A percentile compares a stretch with the other conserved stretches of the same genome.
Evolutionary conservation across 2,888 invertebrate species (phyloP).

Genomic region (Pollenia labialis): DNA sequence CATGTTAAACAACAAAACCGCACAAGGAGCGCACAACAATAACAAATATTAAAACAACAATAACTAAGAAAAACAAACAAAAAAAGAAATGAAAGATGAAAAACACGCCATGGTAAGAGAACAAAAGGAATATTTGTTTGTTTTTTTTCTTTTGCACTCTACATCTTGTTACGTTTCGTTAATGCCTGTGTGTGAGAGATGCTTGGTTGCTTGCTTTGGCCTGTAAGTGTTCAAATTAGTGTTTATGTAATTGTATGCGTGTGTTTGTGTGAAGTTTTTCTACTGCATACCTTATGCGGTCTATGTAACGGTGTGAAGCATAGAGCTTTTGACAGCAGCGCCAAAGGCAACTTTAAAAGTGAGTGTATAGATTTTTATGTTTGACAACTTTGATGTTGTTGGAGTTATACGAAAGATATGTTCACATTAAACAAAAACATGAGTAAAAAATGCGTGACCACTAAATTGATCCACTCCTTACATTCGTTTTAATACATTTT

Average conservation of each 20-base stretch:
- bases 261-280: constrained; percentile 21
- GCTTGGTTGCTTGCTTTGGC: constrained; percentile 4
- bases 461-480: too few species aligned
- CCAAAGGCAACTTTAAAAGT: constrained; percentile 64
- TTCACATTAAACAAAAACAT: too few species aligned
- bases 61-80: neutral
- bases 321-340: constrained; percentile 70
- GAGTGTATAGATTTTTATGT: constrained; percentile 64
- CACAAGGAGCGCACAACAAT: constrained; percentile 25
- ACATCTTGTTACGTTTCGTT: constrained; percentile 4
- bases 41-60: constrained; percentile 3
- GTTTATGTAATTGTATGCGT: neutral
- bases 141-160: neutral
- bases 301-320: constrained; percentile 61
- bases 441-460: too few species aligned
- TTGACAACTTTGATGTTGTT: constrained; percentile 68
- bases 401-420: neutral
- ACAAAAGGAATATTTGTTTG: constrained; percentile 36
- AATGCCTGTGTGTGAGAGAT: constrained; percentile 37
- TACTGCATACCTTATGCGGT: constrained; percentile 56
- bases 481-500: too few species aligned
- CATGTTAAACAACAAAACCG: constrained; percentile 58
- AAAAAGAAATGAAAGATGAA: neutral
- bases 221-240: neutral
- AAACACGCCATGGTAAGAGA: constrained; percentile 14